Evolutionary conservation across 2,113 vertebrate species (phyloP).

Genomic region (Capreolus pygargus): DNA sequence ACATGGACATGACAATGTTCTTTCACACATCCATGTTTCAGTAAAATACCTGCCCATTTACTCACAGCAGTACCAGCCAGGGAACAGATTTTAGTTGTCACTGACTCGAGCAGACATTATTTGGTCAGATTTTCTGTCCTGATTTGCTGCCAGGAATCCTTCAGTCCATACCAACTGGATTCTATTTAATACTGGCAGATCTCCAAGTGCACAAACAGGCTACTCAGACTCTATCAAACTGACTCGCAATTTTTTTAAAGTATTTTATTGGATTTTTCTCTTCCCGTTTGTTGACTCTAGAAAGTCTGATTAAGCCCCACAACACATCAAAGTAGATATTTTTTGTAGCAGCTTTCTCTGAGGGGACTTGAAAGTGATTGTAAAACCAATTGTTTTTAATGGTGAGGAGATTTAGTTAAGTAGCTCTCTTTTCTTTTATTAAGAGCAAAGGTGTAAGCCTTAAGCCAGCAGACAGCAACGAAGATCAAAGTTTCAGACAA

Average conservation of each 20-base stretch:
- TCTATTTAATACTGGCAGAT: conserved; percentile 75
- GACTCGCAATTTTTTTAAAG: conserved; percentile 47
- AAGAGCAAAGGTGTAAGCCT: conserved; percentile 54
- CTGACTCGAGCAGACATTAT: conserved; percentile 74
- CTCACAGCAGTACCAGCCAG: conserved; percentile 65
- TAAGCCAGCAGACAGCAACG: background rate
- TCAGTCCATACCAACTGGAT: conserved; percentile 80
- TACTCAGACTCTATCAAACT: conserved; percentile 66
- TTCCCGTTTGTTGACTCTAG: conserved; percentile 53
- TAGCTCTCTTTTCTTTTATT: background rate
- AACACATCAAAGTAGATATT: conserved; percentile 41
- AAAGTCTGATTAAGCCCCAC: conserved; percentile 62
- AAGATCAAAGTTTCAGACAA: conserved; percentile 31
- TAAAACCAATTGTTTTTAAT: conserved; percentile 53
- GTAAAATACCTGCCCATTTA: conserved; percentile 64
- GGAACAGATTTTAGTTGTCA: conserved; percentile 81
- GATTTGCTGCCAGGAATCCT: conserved; percentile 78
- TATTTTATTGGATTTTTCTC: conserved; percentile 64
- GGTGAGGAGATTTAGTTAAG: background rate
- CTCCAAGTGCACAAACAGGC: conserved; percentile 69
- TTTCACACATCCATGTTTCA: conserved; percentile 69
- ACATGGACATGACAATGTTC: background rate
- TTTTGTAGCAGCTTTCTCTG: conserved; percentile 39
- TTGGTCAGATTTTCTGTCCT: conserved; percentile 73
- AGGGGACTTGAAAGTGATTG: conserved; percentile 46